Evolutionary conservation across 2,113 vertebrate genomes (phyloP).

Genomic region (Brevimyrus niger): DNA sequence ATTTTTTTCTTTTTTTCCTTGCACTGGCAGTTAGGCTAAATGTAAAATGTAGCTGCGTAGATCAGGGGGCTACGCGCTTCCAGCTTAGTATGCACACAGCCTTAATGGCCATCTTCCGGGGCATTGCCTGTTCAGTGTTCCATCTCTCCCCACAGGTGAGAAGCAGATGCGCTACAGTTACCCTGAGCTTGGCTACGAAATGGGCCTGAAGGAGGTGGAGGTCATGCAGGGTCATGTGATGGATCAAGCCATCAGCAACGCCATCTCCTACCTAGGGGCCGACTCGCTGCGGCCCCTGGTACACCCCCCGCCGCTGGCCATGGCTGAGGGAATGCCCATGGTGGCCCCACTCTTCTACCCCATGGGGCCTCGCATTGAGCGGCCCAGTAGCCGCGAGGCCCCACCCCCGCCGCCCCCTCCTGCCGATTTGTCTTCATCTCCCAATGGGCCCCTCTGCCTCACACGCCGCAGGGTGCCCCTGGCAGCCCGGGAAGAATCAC

Average conservation of each 20-base stretch:
- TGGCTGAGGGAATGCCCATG: conserved; percentile 82
- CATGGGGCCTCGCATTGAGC: conserved; percentile 75
- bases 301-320: conserved; percentile 76
- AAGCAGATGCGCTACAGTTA: conserved; percentile 86
- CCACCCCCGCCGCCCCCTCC: conserved; percentile 63
- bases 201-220: conserved; percentile 84
- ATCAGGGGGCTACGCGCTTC: not conserved
- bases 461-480: conserved; percentile 79
- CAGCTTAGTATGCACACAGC: not conserved
- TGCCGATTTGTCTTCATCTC: conserved; percentile 69
- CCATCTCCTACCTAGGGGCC: conserved; percentile 85
- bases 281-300: conserved; percentile 79
- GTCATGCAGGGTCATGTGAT: conserved; percentile 91
- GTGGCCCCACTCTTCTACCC: conserved; percentile 91
- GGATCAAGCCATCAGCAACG: conserved; percentile 92
- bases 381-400: conserved; percentile 78
- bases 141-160: conserved; percentile 67
- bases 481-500: conserved; percentile 76
- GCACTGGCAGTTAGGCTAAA: not conserved
- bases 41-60: not conserved
- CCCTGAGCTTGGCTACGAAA: conserved; percentile 82
- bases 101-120: not conserved
- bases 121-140: not conserved
- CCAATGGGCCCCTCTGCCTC: conserved; percentile 80
- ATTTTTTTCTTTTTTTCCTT: not conserved